Evolutionary conservation across 2,113 vertebrate species (phyloP), one percentile per base, ranked within the genome.

Genomic region (Paradisaea rubra): DNA sequence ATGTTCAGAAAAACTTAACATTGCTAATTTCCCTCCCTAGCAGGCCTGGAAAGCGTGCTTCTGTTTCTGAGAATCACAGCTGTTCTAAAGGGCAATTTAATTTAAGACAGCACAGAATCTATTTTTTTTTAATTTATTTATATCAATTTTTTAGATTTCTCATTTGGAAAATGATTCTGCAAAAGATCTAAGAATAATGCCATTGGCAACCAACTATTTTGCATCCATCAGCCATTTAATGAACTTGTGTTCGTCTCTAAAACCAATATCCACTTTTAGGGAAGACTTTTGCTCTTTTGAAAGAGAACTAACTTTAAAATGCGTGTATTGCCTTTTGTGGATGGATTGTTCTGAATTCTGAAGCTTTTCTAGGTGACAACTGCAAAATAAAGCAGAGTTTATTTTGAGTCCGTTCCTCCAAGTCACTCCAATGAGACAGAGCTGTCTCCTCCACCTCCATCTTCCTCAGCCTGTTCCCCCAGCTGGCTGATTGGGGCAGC

Each of bases 1-100:
- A 72, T 25, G 18, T 12, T 49, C 45, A 49, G 50, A 52, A 42
- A 69, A 90, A 53, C 20, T 20, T 60, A 15, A 65, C 17, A 28
- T 49, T 45, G 39, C 13, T 66, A 19, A 35, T 61, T 47, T 63
- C 13, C 53, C 42, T 28, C 22, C 21, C 27, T 71, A 57, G 23
- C 3, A 65, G 3, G 27, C 52, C 35, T 63, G 41, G 24, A 56
- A 82, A 84, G 7, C 14, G 28, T 41, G 49, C 4, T 42, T 86
- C 47, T 84, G 2, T 63, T 81, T 56, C 30, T 74, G 39, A 73
- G 65, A 66, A 64, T 31, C 35, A 45, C 28, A 81, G 23, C 33
- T 83, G 56, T 45, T 84, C 30, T 45, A 92, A 91, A 88, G 44
- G 52, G 68, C 25, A 82, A n/a, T 81, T 74, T 79, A 81, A 81